These are phyloP conservation scores for Neoaliturus tenellus DNA, from an alignment of 2,888 invertebrate genomes.

Conservation along the genomic window DNA sequence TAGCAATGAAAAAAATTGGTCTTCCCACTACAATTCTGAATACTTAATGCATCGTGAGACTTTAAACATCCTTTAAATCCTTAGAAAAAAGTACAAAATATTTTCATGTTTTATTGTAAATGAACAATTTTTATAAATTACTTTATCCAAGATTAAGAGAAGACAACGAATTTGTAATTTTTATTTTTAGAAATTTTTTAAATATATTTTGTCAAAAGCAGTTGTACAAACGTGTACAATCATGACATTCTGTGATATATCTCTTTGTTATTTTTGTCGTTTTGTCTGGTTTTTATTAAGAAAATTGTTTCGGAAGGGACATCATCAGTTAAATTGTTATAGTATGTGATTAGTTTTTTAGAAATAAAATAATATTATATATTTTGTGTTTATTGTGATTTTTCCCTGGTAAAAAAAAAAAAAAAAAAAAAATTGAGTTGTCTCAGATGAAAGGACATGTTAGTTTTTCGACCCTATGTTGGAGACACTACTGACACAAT, in stretches of 20 bases:
- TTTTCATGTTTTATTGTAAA: too few relatives aligned
- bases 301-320: background rate
- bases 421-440: too few relatives aligned
- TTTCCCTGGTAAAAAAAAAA: too few relatives aligned
- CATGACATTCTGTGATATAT: background rate
- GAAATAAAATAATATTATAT: background rate
- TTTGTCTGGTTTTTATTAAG: background rate
- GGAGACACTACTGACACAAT: too few relatives aligned
- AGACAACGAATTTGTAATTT: background rate
- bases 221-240: background rate
- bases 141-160: too few relatives aligned
- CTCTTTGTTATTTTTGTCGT: background rate
- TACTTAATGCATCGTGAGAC: too few relatives aligned
- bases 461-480: too few relatives aligned
- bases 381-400: background rate
- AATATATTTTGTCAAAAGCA: background rate
- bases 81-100: too few relatives aligned
- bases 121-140: too few relatives aligned
- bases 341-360: conserved; percentile 9
- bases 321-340: background rate
- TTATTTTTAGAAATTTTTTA: background rate
- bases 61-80: background rate
- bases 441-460: too few relatives aligned
- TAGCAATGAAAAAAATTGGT: too few relatives aligned
- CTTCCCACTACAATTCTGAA: too few relatives aligned